Conservation (phyloP, 2,797 vertebrate genomes). For the Onychomys torridus region DNA sequence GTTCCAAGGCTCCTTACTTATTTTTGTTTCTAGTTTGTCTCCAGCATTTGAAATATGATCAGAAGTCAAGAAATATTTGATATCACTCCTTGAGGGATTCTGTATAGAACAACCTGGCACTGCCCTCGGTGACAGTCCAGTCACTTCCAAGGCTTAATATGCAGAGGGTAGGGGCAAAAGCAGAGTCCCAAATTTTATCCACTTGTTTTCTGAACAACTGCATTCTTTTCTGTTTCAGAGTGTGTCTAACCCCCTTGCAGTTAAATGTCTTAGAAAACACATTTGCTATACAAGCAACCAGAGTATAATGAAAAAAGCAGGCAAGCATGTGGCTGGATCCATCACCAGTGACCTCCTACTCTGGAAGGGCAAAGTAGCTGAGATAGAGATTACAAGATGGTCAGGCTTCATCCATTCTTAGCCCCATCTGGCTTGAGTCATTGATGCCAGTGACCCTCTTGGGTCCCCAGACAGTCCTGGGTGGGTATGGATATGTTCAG, state of each 20-base stretch:
- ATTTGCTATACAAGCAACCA: conserved; percentile 66
- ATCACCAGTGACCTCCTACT: background rate
- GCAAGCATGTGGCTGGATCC: conserved; percentile 12
- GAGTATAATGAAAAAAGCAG: conserved; percentile 36
- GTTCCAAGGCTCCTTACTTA: background rate
- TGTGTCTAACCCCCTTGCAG: conserved; percentile 66
- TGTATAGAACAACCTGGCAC: background rate
- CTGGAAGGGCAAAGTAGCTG: background rate
- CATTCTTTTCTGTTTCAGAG: conserved; percentile 70
- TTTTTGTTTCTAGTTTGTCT: background rate
- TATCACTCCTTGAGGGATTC: background rate
- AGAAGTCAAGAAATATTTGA: conserved; percentile 2
- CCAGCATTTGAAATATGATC: background rate
- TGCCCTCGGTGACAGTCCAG: background rate
- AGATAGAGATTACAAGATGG: conserved; percentile 34
- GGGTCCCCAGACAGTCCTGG: background rate
- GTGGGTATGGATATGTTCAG: background rate
- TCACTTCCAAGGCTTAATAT: conserved; percentile 53
- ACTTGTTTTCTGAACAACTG: conserved; percentile 54
- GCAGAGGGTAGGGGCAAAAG: conserved; percentile 57
- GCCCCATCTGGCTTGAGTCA: conserved; percentile 11
- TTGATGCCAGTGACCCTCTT: background rate
- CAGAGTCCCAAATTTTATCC: conserved; percentile 45
- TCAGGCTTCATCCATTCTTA: conserved; percentile 9
- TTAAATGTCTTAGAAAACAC: conserved; percentile 74